Conservation (phyloP, 2,797 vertebrate genomes). For the Sebastes itinus region DNA sequence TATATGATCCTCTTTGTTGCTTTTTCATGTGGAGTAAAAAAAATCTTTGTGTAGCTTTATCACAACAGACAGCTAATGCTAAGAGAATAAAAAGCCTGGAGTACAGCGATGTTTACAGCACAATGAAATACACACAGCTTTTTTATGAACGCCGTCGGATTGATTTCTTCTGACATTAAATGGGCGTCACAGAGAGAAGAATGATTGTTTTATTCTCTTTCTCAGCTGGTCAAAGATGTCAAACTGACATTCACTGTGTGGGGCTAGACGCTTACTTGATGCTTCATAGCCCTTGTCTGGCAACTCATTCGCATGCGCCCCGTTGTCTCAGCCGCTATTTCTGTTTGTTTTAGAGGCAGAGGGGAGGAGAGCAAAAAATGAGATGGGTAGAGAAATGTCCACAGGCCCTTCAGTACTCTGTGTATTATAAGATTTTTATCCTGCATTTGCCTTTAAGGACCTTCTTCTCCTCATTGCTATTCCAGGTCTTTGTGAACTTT, state of each 20-base stretch:
- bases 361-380: background rate
- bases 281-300: slow-evolving; percentile 53
- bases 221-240: slow-evolving; percentile 73
- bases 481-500: slow-evolving; percentile 86
- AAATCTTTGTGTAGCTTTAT: slow-evolving; percentile 8
- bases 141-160: slow-evolving; percentile 65
- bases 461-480: slow-evolving; percentile 8
- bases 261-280: slow-evolving; percentile 46
- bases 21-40: slow-evolving; percentile 20
- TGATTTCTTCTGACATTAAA: slow-evolving; percentile 69
- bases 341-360: slow-evolving; percentile 47
- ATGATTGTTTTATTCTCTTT: slow-evolving; percentile 71
- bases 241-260: slow-evolving; percentile 68
- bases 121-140: slow-evolving; percentile 64
- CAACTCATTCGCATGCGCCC: slow-evolving; percentile 54
- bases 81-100: slow-evolving; percentile 33
- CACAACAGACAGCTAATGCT: slow-evolving; percentile 26
- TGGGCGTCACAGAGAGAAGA: slow-evolving; percentile 64
- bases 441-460: slow-evolving; percentile 21
- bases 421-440: background rate
- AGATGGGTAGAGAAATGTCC: slow-evolving; percentile 25
- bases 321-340: slow-evolving; percentile 13
- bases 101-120: slow-evolving; percentile 54
- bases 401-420: background rate
- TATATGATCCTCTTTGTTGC: slow-evolving; percentile 47